Evolutionary conservation across 2,113 vertebrate species (phyloP).

Genomic region (Gambusia affinis): DNA sequence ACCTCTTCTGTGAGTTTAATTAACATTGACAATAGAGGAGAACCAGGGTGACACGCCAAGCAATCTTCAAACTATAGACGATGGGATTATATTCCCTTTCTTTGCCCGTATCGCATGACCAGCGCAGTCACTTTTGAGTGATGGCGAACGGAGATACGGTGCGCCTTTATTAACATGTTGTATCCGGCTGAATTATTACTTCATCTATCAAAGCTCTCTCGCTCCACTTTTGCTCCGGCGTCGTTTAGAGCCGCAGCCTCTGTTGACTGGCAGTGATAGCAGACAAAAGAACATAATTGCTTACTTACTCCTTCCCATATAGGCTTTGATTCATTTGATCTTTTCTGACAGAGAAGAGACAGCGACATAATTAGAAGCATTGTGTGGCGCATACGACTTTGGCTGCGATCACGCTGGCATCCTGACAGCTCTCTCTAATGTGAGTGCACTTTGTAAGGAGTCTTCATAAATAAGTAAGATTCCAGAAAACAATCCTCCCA

Average conservation of each 20-base stretch:
- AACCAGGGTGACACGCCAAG: constrained; percentile 3
- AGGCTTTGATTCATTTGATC: constrained; percentile 71
- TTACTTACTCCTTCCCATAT: constrained; percentile 63
- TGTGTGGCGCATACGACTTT: constrained; percentile 60
- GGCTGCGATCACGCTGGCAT: constrained; percentile 52
- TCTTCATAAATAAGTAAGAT: constrained; percentile 66
- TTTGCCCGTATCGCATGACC: constrained; percentile 16
- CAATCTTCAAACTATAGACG: neutral
- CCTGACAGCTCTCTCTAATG: constrained; percentile 70
- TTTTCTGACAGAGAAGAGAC: constrained; percentile 68
- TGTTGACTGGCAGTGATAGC: constrained; percentile 63
- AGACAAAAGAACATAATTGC: constrained; percentile 77
- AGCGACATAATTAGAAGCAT: constrained; percentile 76
- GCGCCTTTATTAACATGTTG: constrained; percentile 26
- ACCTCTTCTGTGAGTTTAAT: neutral
- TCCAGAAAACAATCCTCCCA: constrained; percentile 50
- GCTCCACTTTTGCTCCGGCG: constrained; percentile 16
- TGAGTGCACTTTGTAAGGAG: constrained; percentile 47
- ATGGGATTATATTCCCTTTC: constrained; percentile 8
- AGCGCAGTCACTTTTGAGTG: constrained; percentile 29
- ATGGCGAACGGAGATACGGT: constrained; percentile 17
- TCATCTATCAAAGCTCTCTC: constrained; percentile 43
- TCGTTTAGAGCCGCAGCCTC: constrained; percentile 25
- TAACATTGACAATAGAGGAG: neutral
- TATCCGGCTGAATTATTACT: constrained; percentile 39